Evolutionary conservation across 2,888 invertebrate species (phyloP), one percentile per base, ranked within the genome.

Genomic region (Drosophila putrida): DNA sequence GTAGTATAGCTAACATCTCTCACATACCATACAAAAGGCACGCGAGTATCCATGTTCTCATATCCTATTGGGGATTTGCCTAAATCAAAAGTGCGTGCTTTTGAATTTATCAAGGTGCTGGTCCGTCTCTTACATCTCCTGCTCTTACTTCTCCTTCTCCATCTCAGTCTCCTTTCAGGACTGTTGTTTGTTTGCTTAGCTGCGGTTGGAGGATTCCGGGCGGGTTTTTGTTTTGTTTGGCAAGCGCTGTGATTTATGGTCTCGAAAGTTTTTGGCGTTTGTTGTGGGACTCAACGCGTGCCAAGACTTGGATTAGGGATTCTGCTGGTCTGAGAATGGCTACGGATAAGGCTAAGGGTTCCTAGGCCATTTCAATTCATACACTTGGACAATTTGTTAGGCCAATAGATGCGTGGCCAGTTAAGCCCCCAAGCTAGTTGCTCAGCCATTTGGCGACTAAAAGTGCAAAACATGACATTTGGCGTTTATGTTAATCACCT

Each of bases 401-500:
- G 71, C 67, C 55, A 65, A 69, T 60, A 57, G 69, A 76, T 65
- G 82, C 73, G 55, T 71, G 63, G 47, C 64, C 62, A 68, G 75
- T 76, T 78, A 62, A 71, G 65, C 55, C 49, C n/a, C n/a, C 49
- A 10, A n/a, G 49, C 28, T 33, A 39, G 25, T 15, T 57, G 36
- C 50, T 13, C 41, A 59, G 47, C 35, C 55, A 51, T 66, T 68
- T 65, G 68, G 68, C 66, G 68, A 70, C 76, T 69, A 70, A 78
- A 71, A 77, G 81, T 78, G 80, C 79, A 89, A 80, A 78, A 85
- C 84, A 88, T 84, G 83, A 83, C 84, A 86, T 83, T 88, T 85
- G 84, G 90, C 90, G 87, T 91, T 91, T 90, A 91, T 91, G 91
- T 91, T 91, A 91, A 91, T 91, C 91, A 91, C 91, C 91, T 91